phyloP scores from a whole-genome alignment of 1,140 invertebrate species.

The Bombus turneri region DNA sequence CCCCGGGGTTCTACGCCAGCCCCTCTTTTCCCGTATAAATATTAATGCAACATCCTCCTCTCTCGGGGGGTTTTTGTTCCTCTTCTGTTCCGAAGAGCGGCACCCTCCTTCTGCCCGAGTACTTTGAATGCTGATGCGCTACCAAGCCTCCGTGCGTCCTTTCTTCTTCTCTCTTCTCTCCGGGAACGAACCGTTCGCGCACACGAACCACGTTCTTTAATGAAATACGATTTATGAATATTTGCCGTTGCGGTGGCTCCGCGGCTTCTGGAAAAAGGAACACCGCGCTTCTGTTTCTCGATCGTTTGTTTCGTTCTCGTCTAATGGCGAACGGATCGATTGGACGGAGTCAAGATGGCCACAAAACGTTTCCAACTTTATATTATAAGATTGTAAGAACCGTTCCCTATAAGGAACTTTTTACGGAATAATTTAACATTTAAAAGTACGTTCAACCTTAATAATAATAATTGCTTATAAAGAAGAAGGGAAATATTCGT shows the following conservation, averaged over 20 bases:
- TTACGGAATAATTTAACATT: background rate
- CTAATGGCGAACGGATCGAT: background rate
- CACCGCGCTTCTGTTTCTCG: background rate
- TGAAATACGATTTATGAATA: slow-evolving; percentile 78
- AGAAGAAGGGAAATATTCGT: background rate
- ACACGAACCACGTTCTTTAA: slow-evolving; percentile 73
- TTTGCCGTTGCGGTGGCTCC: slow-evolving; percentile 37
- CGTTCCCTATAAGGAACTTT: accelerated
- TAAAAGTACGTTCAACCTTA: too few species aligned
- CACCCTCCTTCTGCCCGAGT: slow-evolving; percentile 74
- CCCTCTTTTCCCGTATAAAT: slow-evolving; percentile 81
- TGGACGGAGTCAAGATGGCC: background rate
- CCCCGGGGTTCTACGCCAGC: slow-evolving; percentile 53
- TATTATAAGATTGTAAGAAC: accelerated
- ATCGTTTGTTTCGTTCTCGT: background rate
- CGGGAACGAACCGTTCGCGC: slow-evolving; percentile 34
- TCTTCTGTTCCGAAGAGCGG: slow-evolving; percentile 76
- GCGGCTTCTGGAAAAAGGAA: background rate
- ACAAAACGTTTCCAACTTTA: background rate
- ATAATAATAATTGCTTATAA: background rate
- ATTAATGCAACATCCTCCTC: slow-evolving; percentile 83
- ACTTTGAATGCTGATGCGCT: slow-evolving; percentile 83
- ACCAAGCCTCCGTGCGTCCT: slow-evolving; percentile 69
- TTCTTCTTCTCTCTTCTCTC: slow-evolving; percentile 34
- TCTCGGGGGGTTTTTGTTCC: slow-evolving; percentile 81